Evolutionary conservation across 2,797 vertebrate species (phyloP).

Genomic region (Loris lydekkerianus): DNA sequence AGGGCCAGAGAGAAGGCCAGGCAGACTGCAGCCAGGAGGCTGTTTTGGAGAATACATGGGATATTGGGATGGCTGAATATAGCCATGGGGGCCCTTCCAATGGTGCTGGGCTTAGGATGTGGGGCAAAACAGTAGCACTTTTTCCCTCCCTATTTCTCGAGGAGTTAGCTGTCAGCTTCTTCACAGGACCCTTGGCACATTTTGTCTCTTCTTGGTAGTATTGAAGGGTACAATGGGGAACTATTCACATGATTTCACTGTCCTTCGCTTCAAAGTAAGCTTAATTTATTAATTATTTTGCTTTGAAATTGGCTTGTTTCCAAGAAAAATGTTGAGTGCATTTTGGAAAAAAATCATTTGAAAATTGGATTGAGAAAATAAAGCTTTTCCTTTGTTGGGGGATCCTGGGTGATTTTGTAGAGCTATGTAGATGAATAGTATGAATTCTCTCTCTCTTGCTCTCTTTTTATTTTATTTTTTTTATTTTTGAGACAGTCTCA

Average conservation of each 20-base stretch:
- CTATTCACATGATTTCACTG: fast-evolving
- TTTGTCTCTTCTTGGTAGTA: neutral
- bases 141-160: neutral
- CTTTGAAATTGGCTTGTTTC: slow-evolving; percentile 21
- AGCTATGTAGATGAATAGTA: neutral
- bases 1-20: neutral
- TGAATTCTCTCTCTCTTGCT: neutral
- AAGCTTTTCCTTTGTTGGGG: neutral
- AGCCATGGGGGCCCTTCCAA: neutral
- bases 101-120: neutral
- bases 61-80: fast-evolving
- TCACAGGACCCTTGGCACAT: neutral
- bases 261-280: neutral
- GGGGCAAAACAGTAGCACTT: fast-evolving
- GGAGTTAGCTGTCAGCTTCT: neutral
- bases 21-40: neutral
- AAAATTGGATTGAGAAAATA: neutral
- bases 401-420: neutral
- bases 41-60: neutral
- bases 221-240: neutral
- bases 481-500: too few relatives aligned
- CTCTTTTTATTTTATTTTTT: too few relatives aligned
- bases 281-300: neutral
- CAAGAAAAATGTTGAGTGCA: neutral
- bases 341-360: slow-evolving; percentile 1